Base-by-base conservation (phyloP, 2,888 invertebrate species). In the Horisme vitalbata region DNA sequence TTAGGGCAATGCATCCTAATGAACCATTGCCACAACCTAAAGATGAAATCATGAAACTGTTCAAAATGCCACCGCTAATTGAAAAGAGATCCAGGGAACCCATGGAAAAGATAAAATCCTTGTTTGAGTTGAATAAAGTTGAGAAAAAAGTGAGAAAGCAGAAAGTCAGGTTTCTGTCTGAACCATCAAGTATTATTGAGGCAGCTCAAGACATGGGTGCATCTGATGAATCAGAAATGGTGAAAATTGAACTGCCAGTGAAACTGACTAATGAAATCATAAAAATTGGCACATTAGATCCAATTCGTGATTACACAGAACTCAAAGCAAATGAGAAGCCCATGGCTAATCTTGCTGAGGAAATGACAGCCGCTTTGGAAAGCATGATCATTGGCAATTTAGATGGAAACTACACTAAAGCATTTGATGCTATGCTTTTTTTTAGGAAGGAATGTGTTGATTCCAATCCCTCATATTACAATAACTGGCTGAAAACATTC, bases 1-100 rank as follows among this genome's bases (percentile, higher is more conserved):
- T 86, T 54, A 73, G 92, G 52, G 93, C 91, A n/a, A 63, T 92
- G 61, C 85, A 93, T 68, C 92, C 92, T n/a, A 85, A 79, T 2
- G 88, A 91, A 56, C 89, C 91, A 0, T 63, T 93, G 3, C 92
- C 92, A n/a, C 71, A 69, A 45, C 85, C 88, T 3, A 81, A 90
- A 61, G 77, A 85, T 41, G 88, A 90, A n/a, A 78, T 91, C 18
- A 69, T 83, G 63, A 74, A 77, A 33, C 72, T 91, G 7, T 89
- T 90, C 66, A 90, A 85, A 70, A 69, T 90, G 3, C 92, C 92
- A 7, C 81, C 89, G 23, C 50, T 77, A 12, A 68, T 92, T 36
- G 84, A 90, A 56, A 76, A 90, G 55, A 77, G 79, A 39, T 80
- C 91, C 0, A 78, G 71, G 37, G 80, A 83, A 30, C 83, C 90